Base-by-base conservation (phyloP, 2,797 vertebrate genomes). In the Taeniopygia guttata region DNA sequence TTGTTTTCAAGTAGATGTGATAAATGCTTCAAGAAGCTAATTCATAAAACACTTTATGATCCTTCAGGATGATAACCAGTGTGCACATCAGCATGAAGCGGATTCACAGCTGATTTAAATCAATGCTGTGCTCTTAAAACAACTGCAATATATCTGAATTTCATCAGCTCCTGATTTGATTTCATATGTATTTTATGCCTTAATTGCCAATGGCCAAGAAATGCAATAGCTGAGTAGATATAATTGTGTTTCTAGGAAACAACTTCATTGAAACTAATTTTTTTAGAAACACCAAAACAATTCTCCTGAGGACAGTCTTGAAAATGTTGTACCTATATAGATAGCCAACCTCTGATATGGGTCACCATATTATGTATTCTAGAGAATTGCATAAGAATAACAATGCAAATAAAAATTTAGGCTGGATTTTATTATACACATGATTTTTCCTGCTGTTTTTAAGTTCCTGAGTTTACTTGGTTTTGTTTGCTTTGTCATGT, bases 61-160 rank as follows among this genome's bases (percentile, higher is more conserved):
- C 75, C 68, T 87, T 92, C 60, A 87, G 58, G 38, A 64, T 68
- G 62, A 78, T 72, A 94, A 60, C 49, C 48, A 64, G 68, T 85
- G 54, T 94, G 66, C 42, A 91, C 69, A 95, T 63, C 75, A 89
- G 32, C 46, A 68, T 77, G 82, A 90, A 86, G n/a, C 34, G 87
- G 34, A 66, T 68, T 86, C 77, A 59, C 46, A 86, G 79, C 22
- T 81, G 36, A 68, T 84, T 66, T 88, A 91, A 90, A 88, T 94
- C 40, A 46, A 40, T 70, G 34, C 19, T 66, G 10, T 51, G 21
- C 42, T 86, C 32, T 59, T 91, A 55, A 88, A 94, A 78, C n/a
- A 74, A 55, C 48, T 38, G 23, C 43, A 84, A 56, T 76, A 59
- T 54, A 75, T 83, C 36, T 77, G 56, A 91, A 77, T 76, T 91